Evolutionary conservation across 2,113 vertebrate genomes (phyloP).

Genomic region (Carlito syrichta): DNA sequence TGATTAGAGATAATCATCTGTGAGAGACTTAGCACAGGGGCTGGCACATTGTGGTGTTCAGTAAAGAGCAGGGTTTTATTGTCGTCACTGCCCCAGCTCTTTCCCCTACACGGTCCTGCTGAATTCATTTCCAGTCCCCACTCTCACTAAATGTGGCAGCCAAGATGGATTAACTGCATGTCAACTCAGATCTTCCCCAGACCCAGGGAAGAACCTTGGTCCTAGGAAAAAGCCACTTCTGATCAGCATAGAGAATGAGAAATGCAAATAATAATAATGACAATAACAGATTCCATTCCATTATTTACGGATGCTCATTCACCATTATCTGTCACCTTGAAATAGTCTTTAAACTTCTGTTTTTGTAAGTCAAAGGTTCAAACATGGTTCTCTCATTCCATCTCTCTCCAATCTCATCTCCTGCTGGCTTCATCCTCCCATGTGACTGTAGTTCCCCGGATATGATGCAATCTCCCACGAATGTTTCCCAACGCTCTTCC

Average conservation of each 20-base stretch:
- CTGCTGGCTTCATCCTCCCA: neutral
- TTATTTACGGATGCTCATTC: neutral
- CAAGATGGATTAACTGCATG: neutral
- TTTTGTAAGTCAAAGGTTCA: neutral
- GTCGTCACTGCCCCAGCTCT: neutral
- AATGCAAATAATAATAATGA: neutral
- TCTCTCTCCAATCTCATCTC: neutral
- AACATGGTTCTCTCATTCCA: neutral
- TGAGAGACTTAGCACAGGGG: neutral
- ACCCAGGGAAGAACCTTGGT: neutral
- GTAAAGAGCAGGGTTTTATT: neutral
- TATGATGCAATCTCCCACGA: rapidly evolving
- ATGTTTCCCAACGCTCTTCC: neutral
- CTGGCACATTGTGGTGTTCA: neutral
- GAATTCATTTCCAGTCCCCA: neutral
- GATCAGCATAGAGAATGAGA: neutral
- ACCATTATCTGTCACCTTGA: neutral
- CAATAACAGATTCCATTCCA: too few relatives aligned
- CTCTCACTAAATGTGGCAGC: neutral
- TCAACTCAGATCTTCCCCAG: neutral
- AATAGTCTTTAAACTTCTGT: neutral
- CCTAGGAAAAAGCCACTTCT: neutral
- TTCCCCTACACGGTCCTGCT: too few relatives aligned
- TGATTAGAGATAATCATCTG: neutral
- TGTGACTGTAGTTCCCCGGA: neutral